phyloP scores from a whole-genome alignment of 2,113 vertebrate genomes.

The Zosterops japonicus region DNA sequence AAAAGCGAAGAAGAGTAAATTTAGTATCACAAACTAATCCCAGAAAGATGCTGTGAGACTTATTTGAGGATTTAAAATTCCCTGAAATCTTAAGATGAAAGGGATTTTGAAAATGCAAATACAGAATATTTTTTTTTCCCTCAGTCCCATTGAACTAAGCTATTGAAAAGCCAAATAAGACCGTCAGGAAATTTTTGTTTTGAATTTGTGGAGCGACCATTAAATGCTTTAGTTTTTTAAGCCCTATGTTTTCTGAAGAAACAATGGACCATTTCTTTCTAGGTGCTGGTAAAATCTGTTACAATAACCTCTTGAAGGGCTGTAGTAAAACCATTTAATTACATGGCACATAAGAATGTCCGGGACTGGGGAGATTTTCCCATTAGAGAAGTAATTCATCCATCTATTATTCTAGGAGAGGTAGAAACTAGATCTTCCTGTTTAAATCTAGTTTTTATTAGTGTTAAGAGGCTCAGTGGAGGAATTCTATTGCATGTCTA shows the following conservation, averaged over 20 bases:
- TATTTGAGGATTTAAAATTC: not conserved
- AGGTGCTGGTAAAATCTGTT: not conserved
- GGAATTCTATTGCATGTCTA: not conserved
- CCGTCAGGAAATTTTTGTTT: not conserved
- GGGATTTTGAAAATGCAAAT: not conserved
- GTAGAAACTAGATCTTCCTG: not conserved
- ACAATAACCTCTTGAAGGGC: not conserved
- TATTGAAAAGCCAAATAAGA: not conserved
- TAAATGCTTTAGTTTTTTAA: not conserved
- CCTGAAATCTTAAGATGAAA: not conserved
- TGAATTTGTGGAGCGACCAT: not conserved
- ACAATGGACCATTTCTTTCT: not conserved
- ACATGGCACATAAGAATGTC: not conserved
- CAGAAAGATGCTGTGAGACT: not conserved
- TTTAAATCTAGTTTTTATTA: not conserved
- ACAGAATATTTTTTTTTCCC: not conserved
- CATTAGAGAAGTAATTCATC: not conserved
- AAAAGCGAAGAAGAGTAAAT: not conserved
- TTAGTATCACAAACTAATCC: not conserved
- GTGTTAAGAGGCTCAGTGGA: not conserved
- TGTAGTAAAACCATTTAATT: not conserved
- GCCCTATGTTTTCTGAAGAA: not conserved
- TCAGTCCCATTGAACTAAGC: not conserved
- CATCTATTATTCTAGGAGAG: not conserved
- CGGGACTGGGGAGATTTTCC: not conserved